phyloP scores from a whole-genome alignment of 2,888 invertebrate species.

The Neria commutata region DNA sequence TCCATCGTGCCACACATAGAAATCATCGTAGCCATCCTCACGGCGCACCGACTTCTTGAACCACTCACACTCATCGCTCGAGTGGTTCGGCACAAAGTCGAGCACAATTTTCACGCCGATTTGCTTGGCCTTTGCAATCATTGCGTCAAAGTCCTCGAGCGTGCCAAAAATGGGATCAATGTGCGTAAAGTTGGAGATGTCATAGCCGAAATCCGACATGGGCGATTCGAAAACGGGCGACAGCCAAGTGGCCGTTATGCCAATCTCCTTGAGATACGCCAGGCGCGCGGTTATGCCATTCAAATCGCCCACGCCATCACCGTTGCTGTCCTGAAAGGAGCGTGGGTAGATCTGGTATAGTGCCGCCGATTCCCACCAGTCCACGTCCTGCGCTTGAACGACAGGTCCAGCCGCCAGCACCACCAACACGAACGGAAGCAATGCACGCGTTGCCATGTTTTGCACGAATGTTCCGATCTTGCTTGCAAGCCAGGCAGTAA shows the following conservation, averaged over 20 bases:
- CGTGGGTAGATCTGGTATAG: constrained; percentile 87
- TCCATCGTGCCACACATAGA: constrained; percentile 76
- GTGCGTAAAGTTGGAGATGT: constrained; percentile 71
- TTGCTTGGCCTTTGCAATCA: constrained; percentile 65
- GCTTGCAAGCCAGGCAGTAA: too few species aligned
- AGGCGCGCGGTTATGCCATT: constrained; percentile 69
- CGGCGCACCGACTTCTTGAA: constrained; percentile 74
- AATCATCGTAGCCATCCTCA: constrained; percentile 71
- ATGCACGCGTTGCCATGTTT: constrained; percentile 40
- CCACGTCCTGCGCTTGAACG: constrained; percentile 44
- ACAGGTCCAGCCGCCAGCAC: constrained; percentile 9
- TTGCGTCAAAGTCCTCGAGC: constrained; percentile 71
- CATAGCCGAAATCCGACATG: constrained; percentile 80
- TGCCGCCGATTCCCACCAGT: constrained; percentile 85
- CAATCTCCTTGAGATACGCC: constrained; percentile 71
- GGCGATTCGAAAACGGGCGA: constrained; percentile 78
- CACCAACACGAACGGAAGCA: constrained; percentile 30
- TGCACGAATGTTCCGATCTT: constrained; percentile 41
- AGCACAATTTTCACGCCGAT: constrained; percentile 66
- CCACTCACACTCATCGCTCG: constrained; percentile 84
- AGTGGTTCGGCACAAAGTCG: constrained; percentile 75
- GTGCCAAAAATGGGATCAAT: constrained; percentile 71
- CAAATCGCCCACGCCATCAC: constrained; percentile 85
- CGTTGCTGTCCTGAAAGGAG: constrained; percentile 82
- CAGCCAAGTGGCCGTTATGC: constrained; percentile 73